These are phyloP conservation scores for Paracanthobrama guichenoti DNA, from an alignment of 2,113 vertebrate species.

Conservation along the genomic window DNA sequence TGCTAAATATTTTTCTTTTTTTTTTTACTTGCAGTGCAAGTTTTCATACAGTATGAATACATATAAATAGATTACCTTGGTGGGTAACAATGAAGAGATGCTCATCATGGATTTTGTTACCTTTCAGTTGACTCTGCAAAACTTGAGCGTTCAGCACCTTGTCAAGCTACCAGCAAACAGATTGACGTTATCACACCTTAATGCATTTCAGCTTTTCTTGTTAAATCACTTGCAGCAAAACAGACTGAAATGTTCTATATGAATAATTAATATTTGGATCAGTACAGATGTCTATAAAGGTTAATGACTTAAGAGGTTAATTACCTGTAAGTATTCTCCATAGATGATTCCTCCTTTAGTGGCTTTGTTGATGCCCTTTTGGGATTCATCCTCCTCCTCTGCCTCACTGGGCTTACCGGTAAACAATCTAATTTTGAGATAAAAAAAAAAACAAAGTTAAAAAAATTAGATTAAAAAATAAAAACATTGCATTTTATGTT, in stretches of 20 bases:
- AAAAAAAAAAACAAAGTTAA: neutral
- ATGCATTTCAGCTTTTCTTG: neutral
- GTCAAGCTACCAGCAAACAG: conserved; percentile 78
- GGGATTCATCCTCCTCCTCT: conserved; percentile 78
- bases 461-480: neutral
- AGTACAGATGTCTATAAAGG: neutral
- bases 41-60: neutral
- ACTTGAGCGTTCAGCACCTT: conserved; percentile 90
- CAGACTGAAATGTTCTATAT: neutral
- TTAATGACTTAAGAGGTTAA: conserved; percentile 15
- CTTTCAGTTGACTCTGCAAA: conserved; percentile 89
- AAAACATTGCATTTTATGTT: neutral
- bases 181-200: neutral
- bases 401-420: conserved; percentile 71
- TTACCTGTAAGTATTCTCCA: conserved; percentile 90
- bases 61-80: conserved; percentile 79
- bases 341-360: conserved; percentile 87
- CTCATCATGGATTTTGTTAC: conserved; percentile 94
- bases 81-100: conserved; percentile 98
- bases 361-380: conserved; percentile 85
- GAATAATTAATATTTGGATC: neutral
- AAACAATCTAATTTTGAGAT: conserved; percentile 69
- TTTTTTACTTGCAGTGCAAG: too few relatives aligned
- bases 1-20: too few relatives aligned
- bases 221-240: too few relatives aligned